Evolutionary conservation across 1,140 invertebrate genomes (phyloP), one percentile per base, ranked within the genome.

Genomic region (Scaptomyza pallida): DNA sequence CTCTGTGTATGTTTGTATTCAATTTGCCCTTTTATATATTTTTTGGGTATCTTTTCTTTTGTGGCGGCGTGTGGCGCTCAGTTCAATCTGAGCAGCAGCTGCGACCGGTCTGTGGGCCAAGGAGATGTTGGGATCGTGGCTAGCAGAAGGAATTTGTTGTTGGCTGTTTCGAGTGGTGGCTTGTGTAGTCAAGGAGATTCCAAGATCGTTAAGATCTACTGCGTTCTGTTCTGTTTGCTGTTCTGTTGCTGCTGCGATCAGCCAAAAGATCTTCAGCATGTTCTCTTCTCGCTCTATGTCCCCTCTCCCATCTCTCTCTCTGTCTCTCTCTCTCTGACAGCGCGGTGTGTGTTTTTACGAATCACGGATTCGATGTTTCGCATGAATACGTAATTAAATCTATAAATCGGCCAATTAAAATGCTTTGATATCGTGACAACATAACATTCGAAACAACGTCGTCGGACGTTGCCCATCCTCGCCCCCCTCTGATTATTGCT

Each of bases 361-460:
- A 91, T 91, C 89, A 91, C 89, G 89, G 89, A 82, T 91, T 91
- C 89, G 89, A 89, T 91, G 89, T 91, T 91, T 91, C 89, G 89
- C 89, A 91, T 91, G 89, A 91, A 91, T 91, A 91, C 89, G 89
- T 91, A 91, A 91, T 91, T 91, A 91, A 91, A 91, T 91, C 89
- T 91, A 91, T 91, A 91, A 91, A 91, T 91, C 89, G 89, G 89
- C 89, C 89, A 91, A 91, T 91, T 91, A 91, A 91, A 91, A 91
- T 91, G 89, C 89, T 91, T 91, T 91, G 89, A 91, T 91, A 91
- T 91, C 89, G 89, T 91, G 89, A 91, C 89, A 91, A 91, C 89
- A 91, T 89, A 89, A 90, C 89, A 91, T 91, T 91, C 79, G 78
- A 37, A 30, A 86, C 82, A 89, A 43, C 67, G 51, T 88, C 52